Conservation (phyloP, 2,797 vertebrate genomes). For the Arnoldichthys spilopterus region DNA sequence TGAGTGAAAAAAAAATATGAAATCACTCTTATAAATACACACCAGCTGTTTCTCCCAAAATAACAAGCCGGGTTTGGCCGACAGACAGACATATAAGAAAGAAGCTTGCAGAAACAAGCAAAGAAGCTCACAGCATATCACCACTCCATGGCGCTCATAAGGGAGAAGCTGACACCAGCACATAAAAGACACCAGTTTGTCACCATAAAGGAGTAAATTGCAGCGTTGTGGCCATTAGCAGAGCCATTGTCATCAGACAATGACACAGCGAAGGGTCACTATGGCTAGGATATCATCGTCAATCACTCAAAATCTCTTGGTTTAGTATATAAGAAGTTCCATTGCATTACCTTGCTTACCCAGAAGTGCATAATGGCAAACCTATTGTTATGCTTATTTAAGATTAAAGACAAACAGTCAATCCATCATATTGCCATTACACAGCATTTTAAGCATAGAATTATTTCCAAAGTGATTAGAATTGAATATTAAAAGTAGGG, state of each 20-base stretch:
- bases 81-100: neutral
- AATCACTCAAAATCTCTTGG: neutral
- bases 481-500: neutral
- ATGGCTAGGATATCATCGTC: constrained; percentile 4
- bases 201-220: constrained; percentile 35
- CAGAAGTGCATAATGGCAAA: neutral
- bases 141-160: constrained; percentile 1
- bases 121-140: neutral
- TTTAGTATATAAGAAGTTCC: neutral
- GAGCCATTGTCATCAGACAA: constrained; percentile 34
- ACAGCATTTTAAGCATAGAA: neutral
- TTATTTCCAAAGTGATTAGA: neutral
- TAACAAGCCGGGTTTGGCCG: neutral
- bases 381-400: neutral
- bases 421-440: neutral
- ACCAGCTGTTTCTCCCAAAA: neutral
- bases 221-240: neutral
- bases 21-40: constrained; percentile 9
- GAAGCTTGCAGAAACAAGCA: constrained; percentile 6
- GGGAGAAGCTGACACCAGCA: constrained; percentile 27
- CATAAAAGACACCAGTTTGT: constrained; percentile 34
- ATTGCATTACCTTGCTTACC: neutral
- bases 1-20: neutral
- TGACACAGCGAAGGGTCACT: constrained; percentile 17
- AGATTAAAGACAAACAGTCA: neutral